These are phyloP conservation scores for Noctua janthe DNA, from an alignment of 2,888 invertebrate genomes.

Conservation along the genomic window DNA sequence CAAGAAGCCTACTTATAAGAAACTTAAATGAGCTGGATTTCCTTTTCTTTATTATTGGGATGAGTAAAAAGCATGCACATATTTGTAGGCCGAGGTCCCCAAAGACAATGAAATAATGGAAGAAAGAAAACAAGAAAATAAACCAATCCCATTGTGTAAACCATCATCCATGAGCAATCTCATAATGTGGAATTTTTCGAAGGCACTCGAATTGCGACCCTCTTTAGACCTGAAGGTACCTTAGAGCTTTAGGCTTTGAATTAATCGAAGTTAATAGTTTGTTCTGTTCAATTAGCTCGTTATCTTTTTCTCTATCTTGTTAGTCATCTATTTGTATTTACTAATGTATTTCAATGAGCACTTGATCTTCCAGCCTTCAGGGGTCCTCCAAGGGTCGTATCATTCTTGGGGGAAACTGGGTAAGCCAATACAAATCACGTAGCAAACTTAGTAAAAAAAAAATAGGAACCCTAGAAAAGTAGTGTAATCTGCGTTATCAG, in stretches of 20 bases:
- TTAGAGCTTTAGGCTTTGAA: neutral
- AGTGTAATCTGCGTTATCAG: neutral
- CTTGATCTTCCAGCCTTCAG: neutral
- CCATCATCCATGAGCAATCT: constrained; percentile 78
- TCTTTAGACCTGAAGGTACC: constrained; percentile 79
- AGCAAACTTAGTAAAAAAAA: neutral
- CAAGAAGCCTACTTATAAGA: neutral
- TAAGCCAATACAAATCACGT: neutral
- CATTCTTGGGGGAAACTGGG: neutral
- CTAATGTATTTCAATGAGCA: neutral
- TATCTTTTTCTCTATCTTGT: neutral
- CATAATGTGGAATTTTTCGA: constrained; percentile 84
- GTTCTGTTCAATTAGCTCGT: neutral
- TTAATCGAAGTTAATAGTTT: neutral
- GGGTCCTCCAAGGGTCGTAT: neutral
- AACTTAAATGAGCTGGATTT: neutral
- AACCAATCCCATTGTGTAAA: constrained; percentile 16
- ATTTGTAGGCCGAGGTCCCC: constrained; percentile 27
- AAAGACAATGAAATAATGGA: neutral
- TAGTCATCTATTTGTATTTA: neutral
- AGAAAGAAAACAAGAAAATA: neutral
- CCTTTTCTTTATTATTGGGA: neutral
- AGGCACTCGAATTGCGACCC: constrained; percentile 81
- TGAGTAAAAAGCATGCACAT: neutral
- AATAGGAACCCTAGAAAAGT: neutral